Evolutionary conservation across 1,140 invertebrate genomes (phyloP).

Genomic region (Dolichoris vasculosae): DNA sequence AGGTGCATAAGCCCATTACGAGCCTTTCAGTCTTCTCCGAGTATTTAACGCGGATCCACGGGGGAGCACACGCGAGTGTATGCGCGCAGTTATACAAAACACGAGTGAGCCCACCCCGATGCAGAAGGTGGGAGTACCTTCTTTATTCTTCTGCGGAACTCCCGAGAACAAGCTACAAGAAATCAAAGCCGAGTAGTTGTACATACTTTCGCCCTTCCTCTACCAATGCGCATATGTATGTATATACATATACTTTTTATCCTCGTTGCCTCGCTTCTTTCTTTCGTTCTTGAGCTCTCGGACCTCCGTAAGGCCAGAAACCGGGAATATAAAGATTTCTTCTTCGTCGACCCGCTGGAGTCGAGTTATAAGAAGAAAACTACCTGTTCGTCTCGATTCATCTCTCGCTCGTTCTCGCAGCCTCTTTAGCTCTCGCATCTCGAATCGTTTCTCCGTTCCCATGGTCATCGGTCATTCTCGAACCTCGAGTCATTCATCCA

Average conservation of each 20-base stretch:
- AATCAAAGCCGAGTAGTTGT: conserved; percentile 28
- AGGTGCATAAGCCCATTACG: neutral
- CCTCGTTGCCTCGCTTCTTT: neutral
- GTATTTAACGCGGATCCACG: conserved; percentile 10
- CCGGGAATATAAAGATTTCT: conserved; percentile 31
- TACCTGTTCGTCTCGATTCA: conserved; percentile 58
- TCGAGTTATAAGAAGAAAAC: conserved; percentile 52
- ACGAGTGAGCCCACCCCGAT: conserved; percentile 30
- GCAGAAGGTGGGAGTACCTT: neutral
- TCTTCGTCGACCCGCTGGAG: neutral
- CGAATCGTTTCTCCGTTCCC: conserved; percentile 40
- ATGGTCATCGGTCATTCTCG: conserved; percentile 70
- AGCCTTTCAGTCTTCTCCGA: neutral
- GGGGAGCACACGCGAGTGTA: neutral
- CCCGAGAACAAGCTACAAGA: conserved; percentile 45
- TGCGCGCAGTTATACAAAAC: neutral
- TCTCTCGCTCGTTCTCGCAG: conserved; percentile 43
- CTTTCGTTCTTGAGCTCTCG: neutral
- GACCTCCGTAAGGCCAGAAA: neutral
- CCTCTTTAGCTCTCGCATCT: conserved; percentile 26
- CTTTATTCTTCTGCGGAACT: conserved; percentile 5
- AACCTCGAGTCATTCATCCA: conserved; percentile 44
- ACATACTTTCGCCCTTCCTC: neutral
- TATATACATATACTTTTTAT: neutral
- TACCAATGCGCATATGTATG: neutral